Conservation (phyloP, 2,888 invertebrate species). For the Drosophila algonquin region DNA sequence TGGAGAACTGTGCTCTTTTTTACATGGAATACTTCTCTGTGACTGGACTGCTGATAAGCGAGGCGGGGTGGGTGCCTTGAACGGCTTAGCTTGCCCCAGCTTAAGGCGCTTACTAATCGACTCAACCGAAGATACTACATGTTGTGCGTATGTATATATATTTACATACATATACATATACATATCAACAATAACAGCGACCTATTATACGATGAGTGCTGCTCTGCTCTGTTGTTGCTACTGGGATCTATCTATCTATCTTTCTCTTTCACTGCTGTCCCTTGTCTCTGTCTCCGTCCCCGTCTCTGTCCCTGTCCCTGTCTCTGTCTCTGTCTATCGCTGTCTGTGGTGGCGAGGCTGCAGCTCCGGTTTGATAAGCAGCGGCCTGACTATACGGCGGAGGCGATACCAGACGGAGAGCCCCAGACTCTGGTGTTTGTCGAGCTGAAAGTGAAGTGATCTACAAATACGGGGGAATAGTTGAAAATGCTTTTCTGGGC, state of each 20-base stretch:
- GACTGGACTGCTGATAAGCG: conserved; percentile 29
- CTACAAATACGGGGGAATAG: conserved; percentile 44
- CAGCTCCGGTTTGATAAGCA: conserved; percentile 46
- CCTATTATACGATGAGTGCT: conserved; percentile 47
- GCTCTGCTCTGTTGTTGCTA: conserved; percentile 22
- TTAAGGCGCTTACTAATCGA: conserved; percentile 38
- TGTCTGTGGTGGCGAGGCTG: conserved; percentile 32
- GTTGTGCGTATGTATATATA: background rate
- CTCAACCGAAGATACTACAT: conserved; percentile 1
- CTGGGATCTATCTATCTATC: conserved; percentile 5
- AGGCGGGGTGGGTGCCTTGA: conserved; percentile 20
- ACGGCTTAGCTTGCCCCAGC: conserved; percentile 34
- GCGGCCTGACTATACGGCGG: conserved; percentile 5
- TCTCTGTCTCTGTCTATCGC: conserved; percentile 7
- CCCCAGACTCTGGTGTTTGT: conserved; percentile 47
- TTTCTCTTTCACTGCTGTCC: background rate
- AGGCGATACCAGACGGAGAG: conserved; percentile 43
- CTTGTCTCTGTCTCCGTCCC: conserved; percentile 19
- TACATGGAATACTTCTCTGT: background rate
- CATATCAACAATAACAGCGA: conserved; percentile 60
- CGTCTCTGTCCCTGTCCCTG: too few species aligned
- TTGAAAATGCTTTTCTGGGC: background rate
- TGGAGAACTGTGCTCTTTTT: background rate
- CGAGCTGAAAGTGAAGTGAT: conserved; percentile 70
- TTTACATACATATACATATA: too few species aligned